Conservation (phyloP, 2,113 vertebrate species). For the Lethenteron reissneri region DNA sequence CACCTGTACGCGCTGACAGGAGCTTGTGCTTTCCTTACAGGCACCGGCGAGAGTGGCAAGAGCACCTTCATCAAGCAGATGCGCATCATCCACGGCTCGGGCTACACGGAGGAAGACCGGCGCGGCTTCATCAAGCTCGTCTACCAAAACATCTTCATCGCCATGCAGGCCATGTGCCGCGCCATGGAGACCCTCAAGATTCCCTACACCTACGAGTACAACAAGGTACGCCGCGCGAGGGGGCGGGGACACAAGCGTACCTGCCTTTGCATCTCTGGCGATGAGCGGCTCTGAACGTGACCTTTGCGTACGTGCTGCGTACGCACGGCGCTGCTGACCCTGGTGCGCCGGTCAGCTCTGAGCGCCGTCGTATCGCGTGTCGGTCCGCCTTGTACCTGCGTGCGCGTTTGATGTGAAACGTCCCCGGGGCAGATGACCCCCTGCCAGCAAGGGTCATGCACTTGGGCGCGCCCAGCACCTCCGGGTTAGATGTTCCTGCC, state of each 20-base stretch:
- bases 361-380: too few species aligned
- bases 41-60: constrained; percentile 53
- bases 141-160: constrained; percentile 91
- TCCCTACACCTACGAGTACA: constrained; percentile 59
- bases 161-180: constrained; percentile 82
- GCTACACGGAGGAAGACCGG: constrained; percentile 86
- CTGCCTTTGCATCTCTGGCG: background rate
- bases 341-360: too few species aligned
- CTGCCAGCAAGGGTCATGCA: too few species aligned
- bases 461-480: too few species aligned
- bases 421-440: too few species aligned
- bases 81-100: constrained; percentile 86
- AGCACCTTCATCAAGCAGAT: constrained; percentile 69
- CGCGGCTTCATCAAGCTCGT: constrained; percentile 64
- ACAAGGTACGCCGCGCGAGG: constrained; percentile 34
- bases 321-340: too few species aligned
- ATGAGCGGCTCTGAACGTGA: too few species aligned
- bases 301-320: too few species aligned
- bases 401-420: too few species aligned
- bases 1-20: too few species aligned
- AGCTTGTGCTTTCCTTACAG: constrained; percentile 20
- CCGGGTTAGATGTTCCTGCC: too few species aligned
- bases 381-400: too few species aligned
- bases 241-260: background rate
- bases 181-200: constrained; percentile 76